A percentile compares a stretch with the other conserved stretches of the same genome.
phyloP scores from a whole-genome alignment of 2,888 invertebrate genomes.

The Drosophila dives region DNA sequence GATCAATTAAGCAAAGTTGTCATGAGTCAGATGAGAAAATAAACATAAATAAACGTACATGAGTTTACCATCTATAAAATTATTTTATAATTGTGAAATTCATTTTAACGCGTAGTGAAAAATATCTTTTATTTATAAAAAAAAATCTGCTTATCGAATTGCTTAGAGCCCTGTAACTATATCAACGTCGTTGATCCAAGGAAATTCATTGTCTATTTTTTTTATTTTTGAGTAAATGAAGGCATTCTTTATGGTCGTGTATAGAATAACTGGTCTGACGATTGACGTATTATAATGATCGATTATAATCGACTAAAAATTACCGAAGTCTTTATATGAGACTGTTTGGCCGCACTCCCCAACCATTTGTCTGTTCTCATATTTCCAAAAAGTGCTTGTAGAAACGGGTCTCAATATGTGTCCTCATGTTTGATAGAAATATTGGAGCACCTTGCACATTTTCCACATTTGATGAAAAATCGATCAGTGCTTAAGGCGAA shows the following conservation, averaged over 20 bases:
- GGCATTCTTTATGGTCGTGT: not conserved
- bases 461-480: not conserved
- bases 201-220: not conserved
- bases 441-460: not conserved
- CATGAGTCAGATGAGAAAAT: slow-evolving; percentile 40
- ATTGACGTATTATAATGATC: not conserved
- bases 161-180: not conserved
- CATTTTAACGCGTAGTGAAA: not conserved
- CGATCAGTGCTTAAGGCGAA: not conserved
- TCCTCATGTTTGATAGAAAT: not conserved
- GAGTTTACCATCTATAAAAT: not conserved
- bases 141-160: not conserved
- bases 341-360: not conserved
- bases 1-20: slow-evolving; percentile 60
- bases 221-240: not conserved
- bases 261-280: not conserved
- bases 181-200: not conserved
- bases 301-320: not conserved
- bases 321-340: not conserved
- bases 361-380: not conserved
- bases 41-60: slow-evolving; percentile 30
- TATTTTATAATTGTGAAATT: not conserved
- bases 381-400: not conserved
- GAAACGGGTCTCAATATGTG: not conserved
- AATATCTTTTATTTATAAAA: not conserved